phyloP scores from a whole-genome alignment of 2,113 vertebrate genomes.

The Oncorhynchus kisutch region DNA sequence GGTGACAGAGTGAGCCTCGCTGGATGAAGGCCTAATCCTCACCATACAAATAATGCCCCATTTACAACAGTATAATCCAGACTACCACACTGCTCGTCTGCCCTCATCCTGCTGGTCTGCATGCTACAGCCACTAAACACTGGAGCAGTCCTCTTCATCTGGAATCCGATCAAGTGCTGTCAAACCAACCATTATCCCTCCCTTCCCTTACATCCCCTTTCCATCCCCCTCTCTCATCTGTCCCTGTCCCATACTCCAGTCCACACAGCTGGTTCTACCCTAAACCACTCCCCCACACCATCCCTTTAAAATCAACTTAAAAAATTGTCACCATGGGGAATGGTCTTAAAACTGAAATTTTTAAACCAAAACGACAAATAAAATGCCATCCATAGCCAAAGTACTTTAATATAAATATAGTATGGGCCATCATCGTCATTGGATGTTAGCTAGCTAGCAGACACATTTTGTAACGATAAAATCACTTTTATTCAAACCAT shows the following conservation, averaged over 20 bases:
- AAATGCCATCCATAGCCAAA: background rate
- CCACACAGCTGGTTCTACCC: background rate
- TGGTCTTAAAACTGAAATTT: background rate
- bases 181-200: background rate
- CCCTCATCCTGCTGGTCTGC: background rate
- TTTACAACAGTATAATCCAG: constrained; percentile 53
- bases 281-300: too few species aligned
- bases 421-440: background rate
- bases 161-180: constrained; percentile 35
- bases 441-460: background rate
- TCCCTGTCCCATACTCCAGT: background rate
- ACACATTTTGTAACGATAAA: background rate
- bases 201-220: background rate
- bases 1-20: background rate
- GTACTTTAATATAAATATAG: background rate
- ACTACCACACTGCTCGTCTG: background rate
- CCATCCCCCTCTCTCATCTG: background rate
- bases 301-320: constrained; percentile 19
- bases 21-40: constrained; percentile 40
- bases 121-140: background rate
- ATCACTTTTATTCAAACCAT: constrained; percentile 9
- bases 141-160: constrained; percentile 33
- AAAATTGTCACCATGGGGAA: constrained; percentile 12
- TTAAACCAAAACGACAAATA: background rate
- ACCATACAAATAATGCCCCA: constrained; percentile 30